phyloP scores from a whole-genome alignment of 2,888 invertebrate species.

The Phaonia tiefii region DNA sequence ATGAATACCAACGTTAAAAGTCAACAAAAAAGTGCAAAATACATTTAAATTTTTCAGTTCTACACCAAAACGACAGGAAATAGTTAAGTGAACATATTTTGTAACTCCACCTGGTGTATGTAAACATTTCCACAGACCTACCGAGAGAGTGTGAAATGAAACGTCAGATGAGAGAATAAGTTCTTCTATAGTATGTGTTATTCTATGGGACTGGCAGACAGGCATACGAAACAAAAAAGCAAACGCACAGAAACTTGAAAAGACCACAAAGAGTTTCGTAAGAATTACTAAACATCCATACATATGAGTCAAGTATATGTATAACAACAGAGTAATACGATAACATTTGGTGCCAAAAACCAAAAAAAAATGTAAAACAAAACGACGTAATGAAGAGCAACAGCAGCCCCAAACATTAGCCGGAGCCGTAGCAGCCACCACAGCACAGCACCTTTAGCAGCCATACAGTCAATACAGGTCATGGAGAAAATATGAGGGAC shows the following conservation, averaged over 20 bases:
- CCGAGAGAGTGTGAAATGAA: too few species aligned
- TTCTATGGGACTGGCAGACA: background rate
- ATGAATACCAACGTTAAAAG: too few species aligned
- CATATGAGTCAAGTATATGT: too few species aligned
- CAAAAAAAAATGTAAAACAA: slow-evolving; percentile 14
- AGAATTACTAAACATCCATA: slow-evolving; percentile 50
- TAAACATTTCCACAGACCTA: too few species aligned
- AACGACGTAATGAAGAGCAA: slow-evolving; percentile 28
- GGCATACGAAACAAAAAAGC: slow-evolving; percentile 6
- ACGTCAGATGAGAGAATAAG: too few species aligned
- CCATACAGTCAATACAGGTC: slow-evolving; percentile 11
- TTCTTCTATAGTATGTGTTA: too few species aligned
- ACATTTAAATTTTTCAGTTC: too few species aligned
- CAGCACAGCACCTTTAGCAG: too few species aligned
- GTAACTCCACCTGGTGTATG: too few species aligned
- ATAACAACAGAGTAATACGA: slow-evolving; percentile 45
- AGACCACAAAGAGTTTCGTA: slow-evolving; percentile 64
- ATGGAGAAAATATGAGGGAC: background rate
- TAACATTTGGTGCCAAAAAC: slow-evolving; percentile 38
- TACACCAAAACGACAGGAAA: too few species aligned
- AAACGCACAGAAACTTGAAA: slow-evolving; percentile 40
- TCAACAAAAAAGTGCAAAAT: too few species aligned
- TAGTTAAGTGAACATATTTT: too few species aligned
- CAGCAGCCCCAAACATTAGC: slow-evolving; percentile 31
- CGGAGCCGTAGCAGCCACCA: background rate